phyloP scores from a whole-genome alignment of 1,140 invertebrate species.

The Drosophila persimilis region DNA sequence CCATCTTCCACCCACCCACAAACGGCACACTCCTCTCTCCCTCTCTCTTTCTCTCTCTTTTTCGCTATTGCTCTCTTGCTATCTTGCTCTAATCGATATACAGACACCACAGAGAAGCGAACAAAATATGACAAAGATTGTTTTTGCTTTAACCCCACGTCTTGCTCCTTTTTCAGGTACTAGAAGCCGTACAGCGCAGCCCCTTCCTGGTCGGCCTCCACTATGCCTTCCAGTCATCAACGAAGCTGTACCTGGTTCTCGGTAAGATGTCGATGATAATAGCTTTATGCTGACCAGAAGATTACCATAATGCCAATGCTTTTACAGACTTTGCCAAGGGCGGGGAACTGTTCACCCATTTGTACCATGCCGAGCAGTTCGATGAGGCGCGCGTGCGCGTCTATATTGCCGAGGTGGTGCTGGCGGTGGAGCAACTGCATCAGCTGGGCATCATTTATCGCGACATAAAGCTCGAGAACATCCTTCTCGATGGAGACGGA shows the following conservation, averaged over 20 bases:
- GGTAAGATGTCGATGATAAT: slow-evolving; percentile 85
- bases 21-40: too few species aligned
- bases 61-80: too few species aligned
- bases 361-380: slow-evolving; percentile 94
- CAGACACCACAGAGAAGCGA: not conserved
- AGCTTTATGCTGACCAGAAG: not conserved
- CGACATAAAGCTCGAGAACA: slow-evolving; percentile 97
- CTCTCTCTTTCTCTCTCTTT: too few species aligned
- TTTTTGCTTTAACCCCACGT: not conserved
- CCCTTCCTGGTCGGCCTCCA: slow-evolving; percentile 96
- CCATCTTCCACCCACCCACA: not conserved
- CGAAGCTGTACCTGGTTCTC: slow-evolving; percentile 95
- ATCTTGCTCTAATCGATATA: not conserved
- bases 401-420: slow-evolving; percentile 95
- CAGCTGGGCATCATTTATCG: slow-evolving; percentile 96
- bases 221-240: slow-evolving; percentile 97
- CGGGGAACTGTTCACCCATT: slow-evolving; percentile 95
- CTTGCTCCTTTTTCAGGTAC: slow-evolving; percentile 85
- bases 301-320: slow-evolving; percentile 57
- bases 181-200: slow-evolving; percentile 94
- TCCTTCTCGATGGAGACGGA: slow-evolving; percentile 92
- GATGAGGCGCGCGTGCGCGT: slow-evolving; percentile 92
- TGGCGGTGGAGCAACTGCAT: slow-evolving; percentile 95
- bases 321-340: slow-evolving; percentile 95
- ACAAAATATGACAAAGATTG: slow-evolving; percentile 1